Base-by-base conservation (phyloP, 2,888 invertebrate genomes). In the Pterostichus madidus region DNA sequence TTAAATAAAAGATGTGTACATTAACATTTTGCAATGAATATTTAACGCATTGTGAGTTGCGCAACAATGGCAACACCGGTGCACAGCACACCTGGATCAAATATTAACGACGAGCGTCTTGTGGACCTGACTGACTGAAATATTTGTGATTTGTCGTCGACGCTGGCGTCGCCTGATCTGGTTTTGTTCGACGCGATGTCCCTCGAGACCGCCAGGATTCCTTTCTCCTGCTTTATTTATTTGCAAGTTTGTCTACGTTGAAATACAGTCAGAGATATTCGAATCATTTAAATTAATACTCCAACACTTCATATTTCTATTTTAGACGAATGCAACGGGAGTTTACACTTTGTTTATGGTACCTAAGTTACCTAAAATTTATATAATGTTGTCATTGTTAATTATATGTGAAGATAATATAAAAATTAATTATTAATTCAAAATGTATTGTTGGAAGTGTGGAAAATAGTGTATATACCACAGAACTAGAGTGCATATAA, bases 91-190 rank as follows among this genome's bases (percentile, higher is more conserved):
- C 64, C 35, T 13, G 64, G 35, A 64, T 64, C 35, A 64, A 64
- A 64, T 64, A 64, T 64, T 64, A 64, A 64, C 64, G 32, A 39
- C 31, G 64, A 31, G 35, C 64, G 64, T 64, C 64, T 35, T 35
- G 64, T 7, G n/a, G n/a, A n/a, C 49, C 49, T n/a, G 49, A 5
- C 49, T 49, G 64, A 35, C 64, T 64, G 13, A 64, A 64, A 64
- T 64, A 64, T 64, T 64, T 64, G 64, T 64, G 64, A 64, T 64
- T 64, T 64, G 64, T 64, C 64, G 64, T 32, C 64, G 35, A 32
- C 35, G 35, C 35, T 11, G 31, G 32, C 24, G 11, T 8, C 8
- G 24, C 31, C 11, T 11, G 32, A 59, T 59, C 64, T 11, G n/a
- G 32, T 32, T 64, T 32, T 64, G 64, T 64, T 64, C 64, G 64